Conservation (phyloP, 2,888 invertebrate genomes). For the Plebejus anna region DNA sequence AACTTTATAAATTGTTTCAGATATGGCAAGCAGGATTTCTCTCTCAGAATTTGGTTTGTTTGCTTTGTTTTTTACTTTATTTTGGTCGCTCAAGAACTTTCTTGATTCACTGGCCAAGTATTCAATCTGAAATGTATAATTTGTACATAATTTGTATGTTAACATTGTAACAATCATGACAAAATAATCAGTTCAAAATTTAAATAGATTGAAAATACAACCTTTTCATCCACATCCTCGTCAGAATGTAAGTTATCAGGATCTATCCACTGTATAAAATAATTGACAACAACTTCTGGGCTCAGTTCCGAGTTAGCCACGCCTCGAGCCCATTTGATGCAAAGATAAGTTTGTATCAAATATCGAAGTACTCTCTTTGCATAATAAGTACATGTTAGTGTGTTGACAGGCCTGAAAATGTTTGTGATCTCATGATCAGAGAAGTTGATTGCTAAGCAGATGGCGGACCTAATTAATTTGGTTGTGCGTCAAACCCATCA, state of each 20-base stretch:
- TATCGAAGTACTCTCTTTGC: constrained; percentile 51
- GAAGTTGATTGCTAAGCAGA: too few species aligned
- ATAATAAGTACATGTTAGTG: constrained; percentile 58
- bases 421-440: not conserved
- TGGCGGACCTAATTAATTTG: too few species aligned
- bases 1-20: constrained; percentile 50
- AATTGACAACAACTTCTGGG: constrained; percentile 54
- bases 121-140: constrained; percentile 41
- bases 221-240: constrained; percentile 47
- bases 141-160: not conserved
- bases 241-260: constrained; percentile 48
- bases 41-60: constrained; percentile 38
- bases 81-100: constrained; percentile 36
- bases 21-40: constrained; percentile 48
- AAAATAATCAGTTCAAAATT: not conserved
- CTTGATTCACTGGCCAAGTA: constrained; percentile 43
- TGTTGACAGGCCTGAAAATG: constrained; percentile 51
- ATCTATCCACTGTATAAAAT: constrained; percentile 62
- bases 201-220: constrained; percentile 37
- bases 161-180: not conserved
- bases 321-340: constrained; percentile 54
- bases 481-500: too few species aligned
- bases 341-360: constrained; percentile 51
- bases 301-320: constrained; percentile 42
- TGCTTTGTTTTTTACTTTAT: constrained; percentile 22